Conservation (phyloP, 2,113 vertebrate genomes). For the Macrotis lagotis region DNA sequence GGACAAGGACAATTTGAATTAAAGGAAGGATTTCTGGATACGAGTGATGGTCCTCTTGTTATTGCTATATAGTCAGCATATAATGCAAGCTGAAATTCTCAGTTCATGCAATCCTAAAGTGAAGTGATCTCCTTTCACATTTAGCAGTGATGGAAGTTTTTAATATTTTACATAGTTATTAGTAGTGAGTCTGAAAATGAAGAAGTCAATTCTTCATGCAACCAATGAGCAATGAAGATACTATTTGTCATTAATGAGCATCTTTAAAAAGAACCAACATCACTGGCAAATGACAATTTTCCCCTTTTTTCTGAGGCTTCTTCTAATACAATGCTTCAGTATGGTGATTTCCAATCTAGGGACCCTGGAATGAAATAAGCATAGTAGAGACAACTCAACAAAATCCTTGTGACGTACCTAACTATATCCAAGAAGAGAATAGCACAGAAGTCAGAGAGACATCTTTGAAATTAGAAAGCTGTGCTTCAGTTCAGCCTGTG, state of each 20-base stretch:
- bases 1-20: constrained; percentile 8
- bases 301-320: too few relatives aligned
- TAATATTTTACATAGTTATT: constrained; percentile 56
- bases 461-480: too few relatives aligned
- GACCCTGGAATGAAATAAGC: too few relatives aligned
- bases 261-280: too few relatives aligned
- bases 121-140: not conserved
- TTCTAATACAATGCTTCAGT: too few relatives aligned
- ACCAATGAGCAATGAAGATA: not conserved
- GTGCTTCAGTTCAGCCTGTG: too few relatives aligned
- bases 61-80: not conserved
- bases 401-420: too few relatives aligned
- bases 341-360: too few relatives aligned
- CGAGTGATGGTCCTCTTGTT: not conserved
- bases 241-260: not conserved
- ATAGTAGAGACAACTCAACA: too few relatives aligned
- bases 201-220: constrained; percentile 18
- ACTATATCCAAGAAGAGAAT: not conserved
- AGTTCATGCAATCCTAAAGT: not conserved
- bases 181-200: constrained; percentile 37
- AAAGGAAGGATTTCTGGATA: constrained; percentile 1
- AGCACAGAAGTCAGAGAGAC: not conserved
- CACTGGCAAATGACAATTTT: too few relatives aligned
- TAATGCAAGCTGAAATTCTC: constrained; percentile 9
- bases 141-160: constrained; percentile 7